Conservation (phyloP, 2,113 vertebrate species). For the Turnix velox region DNA sequence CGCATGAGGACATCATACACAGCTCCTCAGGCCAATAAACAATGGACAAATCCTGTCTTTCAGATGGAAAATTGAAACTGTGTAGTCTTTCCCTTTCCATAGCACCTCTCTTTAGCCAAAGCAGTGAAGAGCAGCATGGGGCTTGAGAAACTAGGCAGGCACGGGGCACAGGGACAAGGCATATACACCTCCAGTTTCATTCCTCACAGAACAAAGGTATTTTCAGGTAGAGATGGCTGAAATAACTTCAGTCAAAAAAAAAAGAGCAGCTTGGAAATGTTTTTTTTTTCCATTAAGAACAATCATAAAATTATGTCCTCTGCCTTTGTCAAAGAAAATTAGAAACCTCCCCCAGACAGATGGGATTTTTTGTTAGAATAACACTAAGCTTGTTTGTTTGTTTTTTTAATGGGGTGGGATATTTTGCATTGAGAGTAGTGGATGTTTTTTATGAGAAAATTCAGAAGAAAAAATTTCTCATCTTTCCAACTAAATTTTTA, state of each 20-base stretch:
- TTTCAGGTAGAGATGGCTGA: not conserved
- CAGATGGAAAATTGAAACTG: not conserved
- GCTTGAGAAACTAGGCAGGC: not conserved
- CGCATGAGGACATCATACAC: not conserved
- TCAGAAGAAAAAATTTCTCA: not conserved
- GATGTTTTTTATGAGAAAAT: not conserved
- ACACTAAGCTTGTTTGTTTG: not conserved
- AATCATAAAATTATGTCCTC: not conserved
- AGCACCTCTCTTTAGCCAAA: not conserved
- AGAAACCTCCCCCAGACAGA: not conserved
- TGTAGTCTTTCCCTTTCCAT: not conserved
- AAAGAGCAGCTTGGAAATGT: not conserved
- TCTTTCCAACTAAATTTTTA: not conserved
- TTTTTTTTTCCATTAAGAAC: not conserved
- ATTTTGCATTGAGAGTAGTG: not conserved
- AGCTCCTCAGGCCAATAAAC: not conserved
- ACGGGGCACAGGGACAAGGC: not conserved
- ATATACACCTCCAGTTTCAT: not conserved
- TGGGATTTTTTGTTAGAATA: not conserved
- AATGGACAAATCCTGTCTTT: not conserved
- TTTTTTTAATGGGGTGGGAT: not conserved
- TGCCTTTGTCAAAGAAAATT: not conserved
- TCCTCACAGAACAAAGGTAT: not conserved
- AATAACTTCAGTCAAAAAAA: not conserved
- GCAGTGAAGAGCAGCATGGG: not conserved